phyloP scores from a whole-genome alignment of 2,888 invertebrate species.

The Falcaria lacertinaria region DNA sequence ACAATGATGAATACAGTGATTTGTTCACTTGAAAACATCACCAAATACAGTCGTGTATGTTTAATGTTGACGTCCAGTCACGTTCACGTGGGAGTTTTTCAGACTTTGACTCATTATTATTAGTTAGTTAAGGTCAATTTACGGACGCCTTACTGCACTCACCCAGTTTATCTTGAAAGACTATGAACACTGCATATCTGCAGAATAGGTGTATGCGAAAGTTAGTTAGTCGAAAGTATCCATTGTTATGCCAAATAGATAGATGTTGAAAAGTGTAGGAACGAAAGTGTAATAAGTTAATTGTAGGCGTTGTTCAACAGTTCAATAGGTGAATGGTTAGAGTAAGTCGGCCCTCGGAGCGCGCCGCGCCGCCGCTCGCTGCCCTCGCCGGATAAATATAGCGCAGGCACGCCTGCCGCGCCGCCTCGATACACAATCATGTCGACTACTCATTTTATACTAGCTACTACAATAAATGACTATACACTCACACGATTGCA shows the following conservation, averaged over 20 bases:
- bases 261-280: too few relatives aligned
- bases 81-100: too few relatives aligned
- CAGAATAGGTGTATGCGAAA: too few relatives aligned
- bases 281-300: too few relatives aligned
- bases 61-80: neutral
- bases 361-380: slow-evolving; percentile 39
- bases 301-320: slow-evolving; percentile 18
- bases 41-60: slow-evolving; percentile 12
- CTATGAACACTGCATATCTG: too few relatives aligned
- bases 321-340: slow-evolving; percentile 54
- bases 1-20: slow-evolving; percentile 36
- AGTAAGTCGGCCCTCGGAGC: slow-evolving; percentile 47
- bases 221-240: too few relatives aligned
- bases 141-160: too few relatives aligned
- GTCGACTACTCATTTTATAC: slow-evolving; percentile 55
- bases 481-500: slow-evolving; percentile 21
- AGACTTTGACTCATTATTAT: too few relatives aligned
- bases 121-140: too few relatives aligned
- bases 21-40: slow-evolving; percentile 26
- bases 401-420: slow-evolving; percentile 66
- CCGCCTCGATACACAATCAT: slow-evolving; percentile 59
- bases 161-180: too few relatives aligned
- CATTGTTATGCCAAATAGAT: too few relatives aligned
- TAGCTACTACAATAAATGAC: slow-evolving; percentile 19
- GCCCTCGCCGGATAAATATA: slow-evolving; percentile 74